phyloP scores from a whole-genome alignment of 53 echinoderm and acorn worm species.

The Zoroaster sp. region DNA sequence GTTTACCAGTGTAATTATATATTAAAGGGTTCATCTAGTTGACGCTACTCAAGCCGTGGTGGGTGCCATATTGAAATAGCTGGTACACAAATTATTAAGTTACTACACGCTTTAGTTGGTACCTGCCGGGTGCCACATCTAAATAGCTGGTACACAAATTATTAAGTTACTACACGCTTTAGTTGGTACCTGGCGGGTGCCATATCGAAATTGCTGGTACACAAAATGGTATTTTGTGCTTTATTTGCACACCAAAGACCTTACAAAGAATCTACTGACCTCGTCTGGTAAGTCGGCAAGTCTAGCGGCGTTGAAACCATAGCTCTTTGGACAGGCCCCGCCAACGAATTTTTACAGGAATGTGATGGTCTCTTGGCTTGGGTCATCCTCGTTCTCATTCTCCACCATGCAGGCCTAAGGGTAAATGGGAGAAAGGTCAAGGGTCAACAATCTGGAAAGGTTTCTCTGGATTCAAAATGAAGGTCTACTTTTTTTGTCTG shows the following conservation, averaged over 20 bases:
- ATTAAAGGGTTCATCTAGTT: background rate
- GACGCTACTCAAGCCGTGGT: background rate
- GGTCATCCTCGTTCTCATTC: slow-evolving; percentile 98
- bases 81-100: slow-evolving; percentile 73
- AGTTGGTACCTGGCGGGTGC: slow-evolving; percentile 37
- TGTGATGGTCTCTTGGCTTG: slow-evolving; percentile 97
- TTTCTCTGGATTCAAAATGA: background rate
- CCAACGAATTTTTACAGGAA: slow-evolving; percentile 97
- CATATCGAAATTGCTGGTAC: too few relatives aligned
- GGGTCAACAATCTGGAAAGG: background rate
- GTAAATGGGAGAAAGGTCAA: background rate
- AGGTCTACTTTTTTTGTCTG: too few relatives aligned
- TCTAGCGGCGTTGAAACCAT: slow-evolving; percentile 96
- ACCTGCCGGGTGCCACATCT: slow-evolving; percentile 2
- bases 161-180: slow-evolving; percentile 61
- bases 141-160: slow-evolving; percentile 68
- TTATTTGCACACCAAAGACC: too few relatives aligned
- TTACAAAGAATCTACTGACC: slow-evolving; percentile 40
- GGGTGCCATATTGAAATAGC: too few relatives aligned
- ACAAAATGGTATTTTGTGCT: too few relatives aligned
- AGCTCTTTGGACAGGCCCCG: slow-evolving; percentile 99
- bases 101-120: slow-evolving; percentile 54
- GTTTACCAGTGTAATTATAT: background rate
- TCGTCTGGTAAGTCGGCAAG: slow-evolving; percentile 93
- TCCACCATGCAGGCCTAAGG: slow-evolving; percentile 99